Base-by-base conservation (phyloP, 2,113 vertebrate species). In the Lynx canadensis region DNA sequence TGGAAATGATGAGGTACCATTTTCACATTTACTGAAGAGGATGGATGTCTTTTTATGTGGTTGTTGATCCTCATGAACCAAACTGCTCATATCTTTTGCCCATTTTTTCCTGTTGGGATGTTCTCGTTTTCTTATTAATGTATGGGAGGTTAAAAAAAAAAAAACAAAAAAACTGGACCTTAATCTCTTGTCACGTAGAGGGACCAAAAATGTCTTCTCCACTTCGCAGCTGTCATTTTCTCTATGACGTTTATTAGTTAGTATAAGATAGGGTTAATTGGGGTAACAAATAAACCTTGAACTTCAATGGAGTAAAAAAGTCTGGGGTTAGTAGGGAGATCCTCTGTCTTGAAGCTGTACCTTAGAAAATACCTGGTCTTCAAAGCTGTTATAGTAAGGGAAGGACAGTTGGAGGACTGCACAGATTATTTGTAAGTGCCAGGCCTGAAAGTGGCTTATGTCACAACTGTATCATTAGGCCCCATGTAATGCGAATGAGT, bases 21-120 rank as follows among this genome's bases (percentile, higher is more conserved):
- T 84, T 81, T 92, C 7, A 68, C 13, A 80, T 83, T 73, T 88
- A 36, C 48, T 93, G 33, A 78, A 87, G n/a, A 95, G 87, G 93
- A 91, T 38, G 12, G 19, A 23, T 65, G 38, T 73, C 41, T 87
- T 80, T 81, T 71, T 52, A 79, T 52, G 36, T 68, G 2, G 50
- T 88, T 68, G 36, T 79, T 73, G 38, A 68, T 25, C 4, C 36
- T 87, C 78, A 57, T 84, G 55, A 95, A 45, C 45, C 45, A 45
- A 45, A 45, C 45, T 45, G 45, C 9, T 45, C 7, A 45, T 45
- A 45, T 91, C 4, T 81, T 69, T 96, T 83, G 45, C 29, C 31
- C 33, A 52, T 91, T 91, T 97, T 94, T 96, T 57, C 79, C 27
- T 16, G 3, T 15, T 84, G 69, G 33, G 10, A 81, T 91, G 16